Evolutionary conservation across 2,888 invertebrate species (phyloP), one percentile per base, ranked within the genome.

Genomic region (Drosophila bunnanda): DNA sequence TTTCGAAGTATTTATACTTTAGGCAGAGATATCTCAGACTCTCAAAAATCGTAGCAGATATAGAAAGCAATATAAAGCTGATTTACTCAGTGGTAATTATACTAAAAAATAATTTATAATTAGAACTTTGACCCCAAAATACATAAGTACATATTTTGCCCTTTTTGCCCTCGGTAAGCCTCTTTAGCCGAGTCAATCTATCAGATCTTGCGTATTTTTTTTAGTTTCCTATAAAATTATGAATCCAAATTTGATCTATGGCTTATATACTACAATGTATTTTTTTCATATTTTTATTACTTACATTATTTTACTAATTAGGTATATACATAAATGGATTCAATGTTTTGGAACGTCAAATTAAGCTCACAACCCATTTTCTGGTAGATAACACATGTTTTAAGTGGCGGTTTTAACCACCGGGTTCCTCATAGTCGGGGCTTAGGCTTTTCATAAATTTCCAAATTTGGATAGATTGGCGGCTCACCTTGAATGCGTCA

Each of bases 401-500:
- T 1, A 10, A 28, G 9, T 28, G 17, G 3, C 13, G 4, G 2
- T 12, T n/a, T 4, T 30, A 13, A 0, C 12, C 48, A 50, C 48
- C 48, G 20, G 48, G 30, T 50, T 32, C 20, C 20, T 9, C 20
- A 32, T 50, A 20, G 50, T 50, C 50, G 50, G 30, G 17, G 30
- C 50, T 25, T 6, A 1, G 8, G 3, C n/a, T 10, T 6, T 38
- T 38, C 4, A 41, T 2, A 41, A 17, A 32, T 15, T 34, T 20
- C 20, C 12, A 28, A 34, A 38, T 17, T 25, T 12, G 64, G 44
- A 22, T n/a, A 32, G 17, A 17, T 28, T 59, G 15, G 43, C 85
- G 13, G 39, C 85, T 90, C 92, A 96, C 96, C 94, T 96, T 95
- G 91, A 96, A 96, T 71, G 96, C 95, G 83, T 93, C 94, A 90